Conservation (phyloP, 2,888 invertebrate genomes). For the Drosophila seclusa region DNA sequence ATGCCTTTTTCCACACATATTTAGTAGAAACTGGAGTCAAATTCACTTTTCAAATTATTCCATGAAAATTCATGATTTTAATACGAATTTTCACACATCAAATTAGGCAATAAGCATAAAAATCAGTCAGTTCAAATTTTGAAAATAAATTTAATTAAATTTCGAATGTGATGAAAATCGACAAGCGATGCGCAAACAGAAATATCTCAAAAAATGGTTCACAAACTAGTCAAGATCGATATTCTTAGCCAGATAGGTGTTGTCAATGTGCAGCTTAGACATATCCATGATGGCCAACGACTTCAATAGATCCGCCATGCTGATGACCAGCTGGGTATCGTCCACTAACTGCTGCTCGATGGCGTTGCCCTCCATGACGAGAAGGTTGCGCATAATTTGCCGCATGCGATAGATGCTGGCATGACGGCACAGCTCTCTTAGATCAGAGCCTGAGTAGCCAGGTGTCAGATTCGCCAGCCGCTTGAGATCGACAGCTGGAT, state of each 20-base stretch:
- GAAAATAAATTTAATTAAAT: background rate
- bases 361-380: constrained; percentile 10
- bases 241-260: constrained; percentile 28
- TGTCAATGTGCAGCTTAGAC: constrained; percentile 44
- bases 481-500: constrained; percentile 89
- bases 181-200: background rate
- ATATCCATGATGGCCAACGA: constrained; percentile 49
- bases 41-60: background rate
- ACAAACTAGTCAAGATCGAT: constrained; percentile 50
- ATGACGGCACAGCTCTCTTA: constrained; percentile 94
- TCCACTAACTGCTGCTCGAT: background rate
- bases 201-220: background rate
- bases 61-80: background rate
- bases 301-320: constrained; percentile 60
- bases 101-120: background rate
- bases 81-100: background rate
- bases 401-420: constrained; percentile 94
- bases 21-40: too few relatives aligned
- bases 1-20: too few relatives aligned
- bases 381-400: constrained; percentile 86
- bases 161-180: background rate
- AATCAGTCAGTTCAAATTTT: background rate
- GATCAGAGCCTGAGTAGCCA: constrained; percentile 97
- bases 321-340: constrained; percentile 41
- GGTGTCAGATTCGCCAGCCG: constrained; percentile 90